A percentile compares a stretch with the other conserved stretches of the same genome.
phyloP scores from a whole-genome alignment of 2,888 invertebrate genomes.

The Tortrix viridana region DNA sequence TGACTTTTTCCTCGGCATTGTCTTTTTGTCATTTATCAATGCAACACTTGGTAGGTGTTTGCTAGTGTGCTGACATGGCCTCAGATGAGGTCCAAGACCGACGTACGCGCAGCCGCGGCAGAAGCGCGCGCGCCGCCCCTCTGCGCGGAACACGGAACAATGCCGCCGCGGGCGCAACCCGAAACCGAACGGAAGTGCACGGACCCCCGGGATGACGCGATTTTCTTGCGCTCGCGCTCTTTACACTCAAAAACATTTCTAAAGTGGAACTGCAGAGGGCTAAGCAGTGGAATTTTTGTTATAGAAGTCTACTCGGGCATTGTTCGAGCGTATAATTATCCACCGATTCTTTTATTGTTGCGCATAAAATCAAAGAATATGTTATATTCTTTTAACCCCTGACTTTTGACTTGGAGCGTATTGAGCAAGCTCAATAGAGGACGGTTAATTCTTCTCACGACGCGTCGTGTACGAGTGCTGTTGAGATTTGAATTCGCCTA shows the following conservation, averaged over 20 bases:
- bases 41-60: no score
- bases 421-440: conserved; percentile 70
- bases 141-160: conserved; percentile 69
- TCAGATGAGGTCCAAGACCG: no score
- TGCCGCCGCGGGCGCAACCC: conserved; percentile 61
- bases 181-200: conserved; percentile 80
- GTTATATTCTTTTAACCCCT: conserved; percentile 75
- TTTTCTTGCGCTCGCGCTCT: conserved; percentile 77
- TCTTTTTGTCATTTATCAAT: no score
- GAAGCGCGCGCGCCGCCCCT: conserved; percentile 50
- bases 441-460: conserved; percentile 84
- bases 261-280: conserved; percentile 62
- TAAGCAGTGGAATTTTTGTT: conserved; percentile 64
- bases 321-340: conserved; percentile 81
- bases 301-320: conserved; percentile 76
- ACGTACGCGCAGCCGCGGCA: not conserved
- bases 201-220: conserved; percentile 76
- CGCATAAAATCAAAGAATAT: conserved; percentile 80
- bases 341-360: conserved; percentile 74
- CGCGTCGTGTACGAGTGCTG: conserved; percentile 56
- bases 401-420: conserved; percentile 77
- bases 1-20: no score
- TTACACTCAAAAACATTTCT: conserved; percentile 53
- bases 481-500: conserved; percentile 40
- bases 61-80: no score